Evolutionary conservation across 2,113 vertebrate genomes (phyloP), one percentile per base, ranked within the genome.

Genomic region (Equus quagga): DNA sequence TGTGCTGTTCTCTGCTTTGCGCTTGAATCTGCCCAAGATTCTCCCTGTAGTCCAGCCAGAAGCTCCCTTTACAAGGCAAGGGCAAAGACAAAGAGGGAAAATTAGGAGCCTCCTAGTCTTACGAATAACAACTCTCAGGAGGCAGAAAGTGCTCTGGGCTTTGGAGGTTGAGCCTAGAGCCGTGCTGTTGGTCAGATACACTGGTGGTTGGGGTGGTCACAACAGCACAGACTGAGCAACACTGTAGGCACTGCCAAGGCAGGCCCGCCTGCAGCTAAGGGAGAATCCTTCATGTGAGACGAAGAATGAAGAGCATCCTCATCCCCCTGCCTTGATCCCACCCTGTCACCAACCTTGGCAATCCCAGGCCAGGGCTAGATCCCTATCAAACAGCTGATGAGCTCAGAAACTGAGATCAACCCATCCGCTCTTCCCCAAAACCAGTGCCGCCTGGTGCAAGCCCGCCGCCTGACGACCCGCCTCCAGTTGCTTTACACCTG

Each of bases 391-490:
- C 28, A 58, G 31, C 17, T 24, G 8, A 14, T 33, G 49, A 70
- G 6, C 23, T 80, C 64, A 62, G 36, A 72, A 87, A 15, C 64
- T 12, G 19, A 24, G 31, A 67, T 17, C 24, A 60, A 31, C 44
- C 46, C 4, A 72, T 14, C 18, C 33, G 8, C 13, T 62, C 33
- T 83, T 83, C 69, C 31, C 69, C 46, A 64, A 24, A 65, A 24
- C 12, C 54, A 84, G 15, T 8, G 33, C 24, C 36, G 14, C 10
- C 64, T 49, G 1, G 12, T 41, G 49, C 28, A 60, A 60, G 41
- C 10, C n/a, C 17, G 6, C 8, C 51, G 33, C 12, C 12, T 56
- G 3, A 11, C 5, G 8, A 4, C 51, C 1, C 23, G 19, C 49
- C 58, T 49, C 51, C 51, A 54, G 8, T 9, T 60, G 7, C 17